Evolutionary conservation across 2,888 invertebrate species (phyloP).

Genomic region (Adela reaumurella): DNA sequence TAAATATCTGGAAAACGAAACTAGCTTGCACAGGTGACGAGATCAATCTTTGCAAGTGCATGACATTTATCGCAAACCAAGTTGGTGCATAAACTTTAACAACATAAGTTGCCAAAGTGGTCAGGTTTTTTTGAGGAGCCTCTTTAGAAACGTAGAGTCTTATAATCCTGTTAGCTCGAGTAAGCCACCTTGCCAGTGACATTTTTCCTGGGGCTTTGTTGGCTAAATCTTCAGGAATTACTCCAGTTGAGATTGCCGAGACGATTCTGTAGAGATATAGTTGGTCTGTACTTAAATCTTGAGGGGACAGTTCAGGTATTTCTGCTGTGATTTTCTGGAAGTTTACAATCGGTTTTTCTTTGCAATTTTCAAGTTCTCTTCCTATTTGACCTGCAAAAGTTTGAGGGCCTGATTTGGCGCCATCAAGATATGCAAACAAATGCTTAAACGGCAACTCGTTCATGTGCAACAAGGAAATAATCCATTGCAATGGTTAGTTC

Average conservation of each 20-base stretch:
- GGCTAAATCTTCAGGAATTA: constrained; percentile 8
- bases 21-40: constrained; percentile 12
- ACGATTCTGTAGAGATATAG: constrained; percentile 10
- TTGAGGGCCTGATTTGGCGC: constrained; percentile 11
- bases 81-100: constrained; percentile 15
- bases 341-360: constrained; percentile 7
- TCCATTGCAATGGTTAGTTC: too few relatives aligned
- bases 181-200: constrained; percentile 13
- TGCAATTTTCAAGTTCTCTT: constrained; percentile 11
- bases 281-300: constrained; percentile 13
- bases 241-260: constrained; percentile 7
- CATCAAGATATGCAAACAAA: constrained; percentile 13
- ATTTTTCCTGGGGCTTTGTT: constrained; percentile 12
- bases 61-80: constrained; percentile 16
- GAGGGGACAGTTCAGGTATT: constrained; percentile 1
- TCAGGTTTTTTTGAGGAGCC: constrained; percentile 10
- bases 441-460: too few relatives aligned
- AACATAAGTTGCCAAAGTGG: constrained; percentile 11
- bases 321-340: constrained; percentile 6
- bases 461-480: too few relatives aligned
- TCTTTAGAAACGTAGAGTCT: constrained; percentile 11
- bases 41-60: constrained; percentile 15
- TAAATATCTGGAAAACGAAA: constrained; percentile 5
- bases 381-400: constrained; percentile 9
- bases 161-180: constrained; percentile 13